Percentiles rank a stretch among this genome's conserved stretches.
These are phyloP conservation scores for Cyrtonyx montezumae DNA, from an alignment of 2,113 vertebrate species.

Conservation along the genomic window DNA sequence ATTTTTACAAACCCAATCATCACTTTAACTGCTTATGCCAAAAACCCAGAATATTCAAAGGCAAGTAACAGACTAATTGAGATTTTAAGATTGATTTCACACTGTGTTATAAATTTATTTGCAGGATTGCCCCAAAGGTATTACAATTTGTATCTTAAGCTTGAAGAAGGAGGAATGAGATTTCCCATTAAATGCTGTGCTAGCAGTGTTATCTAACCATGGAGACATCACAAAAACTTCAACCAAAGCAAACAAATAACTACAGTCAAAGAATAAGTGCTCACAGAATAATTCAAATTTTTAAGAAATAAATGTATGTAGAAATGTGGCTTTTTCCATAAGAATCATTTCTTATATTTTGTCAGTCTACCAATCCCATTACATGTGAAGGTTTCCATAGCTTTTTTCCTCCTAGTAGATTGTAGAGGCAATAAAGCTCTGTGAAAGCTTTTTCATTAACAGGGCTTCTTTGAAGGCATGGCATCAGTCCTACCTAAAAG, in stretches of 20 bases:
- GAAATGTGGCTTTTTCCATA: not conserved
- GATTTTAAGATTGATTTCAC: conserved; percentile 45
- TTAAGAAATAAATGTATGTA: not conserved
- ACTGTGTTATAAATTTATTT: not conserved
- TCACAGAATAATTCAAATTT: not conserved
- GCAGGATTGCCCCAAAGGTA: conserved; percentile 13
- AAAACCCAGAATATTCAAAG: conserved; percentile 12
- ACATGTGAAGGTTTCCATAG: not conserved
- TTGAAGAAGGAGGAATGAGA: conserved; percentile 10
- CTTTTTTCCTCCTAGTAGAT: not conserved
- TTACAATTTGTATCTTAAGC: conserved; percentile 28
- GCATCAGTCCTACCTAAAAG: not conserved
- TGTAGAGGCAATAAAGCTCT: not conserved
- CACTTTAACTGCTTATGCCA: not conserved
- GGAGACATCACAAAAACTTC: not conserved
- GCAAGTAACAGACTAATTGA: conserved; percentile 34
- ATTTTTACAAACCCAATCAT: not conserved
- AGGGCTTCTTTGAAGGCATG: not conserved
- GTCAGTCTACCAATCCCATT: not conserved
- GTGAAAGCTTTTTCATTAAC: conserved; percentile 29
- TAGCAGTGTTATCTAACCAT: not conserved
- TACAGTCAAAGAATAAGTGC: not conserved
- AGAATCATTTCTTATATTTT: not conserved
- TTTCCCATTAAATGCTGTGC: not conserved
- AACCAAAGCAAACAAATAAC: not conserved